A percentile compares a stretch with the other conserved stretches of the same genome.
phyloP scores from a whole-genome alignment of 2,888 invertebrate genomes.

The Drosophila basisetae region DNA sequence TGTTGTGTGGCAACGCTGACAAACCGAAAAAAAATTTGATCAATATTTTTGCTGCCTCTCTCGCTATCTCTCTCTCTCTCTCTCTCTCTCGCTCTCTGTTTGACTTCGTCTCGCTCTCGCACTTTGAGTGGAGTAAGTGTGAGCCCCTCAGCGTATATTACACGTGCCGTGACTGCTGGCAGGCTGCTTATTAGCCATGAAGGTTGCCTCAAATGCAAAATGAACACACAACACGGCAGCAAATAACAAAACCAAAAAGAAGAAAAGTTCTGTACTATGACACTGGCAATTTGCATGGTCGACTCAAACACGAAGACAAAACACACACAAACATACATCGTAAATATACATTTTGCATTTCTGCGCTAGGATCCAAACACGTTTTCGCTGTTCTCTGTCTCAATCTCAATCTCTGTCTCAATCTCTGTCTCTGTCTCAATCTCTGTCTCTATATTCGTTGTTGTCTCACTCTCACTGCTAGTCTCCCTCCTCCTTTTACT shows the following conservation, averaged over 20 bases:
- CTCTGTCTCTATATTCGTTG: background rate
- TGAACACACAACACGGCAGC: conserved; percentile 31
- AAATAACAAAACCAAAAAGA: conserved; percentile 5
- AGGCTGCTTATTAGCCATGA: conserved; percentile 70
- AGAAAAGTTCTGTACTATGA: conserved; percentile 42
- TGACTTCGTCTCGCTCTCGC: background rate
- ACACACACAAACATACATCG: conserved; percentile 1
- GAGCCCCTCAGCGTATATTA: conserved; percentile 19
- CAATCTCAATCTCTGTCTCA: background rate
- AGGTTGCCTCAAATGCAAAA: conserved; percentile 60
- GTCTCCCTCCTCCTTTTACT: background rate
- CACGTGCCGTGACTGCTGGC: conserved; percentile 69
- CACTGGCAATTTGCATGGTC: conserved; percentile 68
- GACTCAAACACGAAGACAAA: background rate
- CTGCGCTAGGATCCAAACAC: conserved; percentile 34
- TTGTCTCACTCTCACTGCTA: background rate
- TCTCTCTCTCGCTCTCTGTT: background rate
- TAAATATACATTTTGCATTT: conserved; percentile 6
- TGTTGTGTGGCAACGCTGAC: conserved; percentile 68
- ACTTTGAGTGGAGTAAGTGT: background rate
- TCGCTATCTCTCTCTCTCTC: background rate
- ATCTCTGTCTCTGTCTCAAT: no score
- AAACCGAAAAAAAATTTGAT: conserved; percentile 72
- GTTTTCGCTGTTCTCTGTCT: background rate
- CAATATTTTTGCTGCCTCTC: conserved; percentile 57